Percentiles rank a stretch among this genome's conserved stretches.
Conservation (phyloP, 23 tunicate species). For the Corella eumyota region DNA sequence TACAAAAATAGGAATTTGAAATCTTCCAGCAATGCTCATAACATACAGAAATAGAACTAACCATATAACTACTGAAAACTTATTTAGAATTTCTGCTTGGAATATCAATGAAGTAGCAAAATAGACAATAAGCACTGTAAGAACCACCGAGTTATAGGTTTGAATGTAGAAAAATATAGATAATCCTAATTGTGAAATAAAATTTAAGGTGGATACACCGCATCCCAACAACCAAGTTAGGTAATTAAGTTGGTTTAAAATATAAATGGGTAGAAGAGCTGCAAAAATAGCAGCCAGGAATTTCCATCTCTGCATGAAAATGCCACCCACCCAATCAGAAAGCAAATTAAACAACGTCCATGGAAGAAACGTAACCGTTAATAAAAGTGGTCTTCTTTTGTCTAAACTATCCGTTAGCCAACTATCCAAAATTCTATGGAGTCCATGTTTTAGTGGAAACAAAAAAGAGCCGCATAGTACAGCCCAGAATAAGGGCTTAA, state of each 20-base stretch:
- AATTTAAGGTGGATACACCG: too few species aligned
- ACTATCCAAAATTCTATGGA: slow-evolving; percentile 22
- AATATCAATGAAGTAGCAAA: slow-evolving; percentile 6
- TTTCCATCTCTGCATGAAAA: slow-evolving; percentile 35
- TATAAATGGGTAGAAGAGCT: slow-evolving; percentile 15
- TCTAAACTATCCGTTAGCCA: slow-evolving; percentile 45
- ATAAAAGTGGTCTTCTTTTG: slow-evolving; percentile 23
- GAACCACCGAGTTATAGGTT: neutral
- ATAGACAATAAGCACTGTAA: slow-evolving; percentile 1
- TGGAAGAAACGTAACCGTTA: slow-evolving; percentile 37
- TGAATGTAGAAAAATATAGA: too few species aligned
- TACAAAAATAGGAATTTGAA: slow-evolving; percentile 34
- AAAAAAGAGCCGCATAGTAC: slow-evolving; percentile 69
- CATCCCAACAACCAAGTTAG: too few species aligned
- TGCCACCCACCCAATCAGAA: slow-evolving; percentile 54
- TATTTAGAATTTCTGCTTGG: neutral
- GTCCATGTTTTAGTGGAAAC: slow-evolving; percentile 72
- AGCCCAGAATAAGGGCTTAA: slow-evolving; percentile 80
- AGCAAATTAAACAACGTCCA: slow-evolving; percentile 28
- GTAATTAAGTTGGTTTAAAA: slow-evolving; percentile 16
- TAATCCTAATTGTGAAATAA: too few species aligned
- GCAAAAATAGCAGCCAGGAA: too few species aligned
- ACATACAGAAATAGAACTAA: slow-evolving; percentile 4
- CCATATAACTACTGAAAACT: slow-evolving; percentile 6
- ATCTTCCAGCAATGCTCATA: slow-evolving; percentile 20